Conservation (phyloP, 2,113 vertebrate genomes). For the Ophiodon elongatus region DNA sequence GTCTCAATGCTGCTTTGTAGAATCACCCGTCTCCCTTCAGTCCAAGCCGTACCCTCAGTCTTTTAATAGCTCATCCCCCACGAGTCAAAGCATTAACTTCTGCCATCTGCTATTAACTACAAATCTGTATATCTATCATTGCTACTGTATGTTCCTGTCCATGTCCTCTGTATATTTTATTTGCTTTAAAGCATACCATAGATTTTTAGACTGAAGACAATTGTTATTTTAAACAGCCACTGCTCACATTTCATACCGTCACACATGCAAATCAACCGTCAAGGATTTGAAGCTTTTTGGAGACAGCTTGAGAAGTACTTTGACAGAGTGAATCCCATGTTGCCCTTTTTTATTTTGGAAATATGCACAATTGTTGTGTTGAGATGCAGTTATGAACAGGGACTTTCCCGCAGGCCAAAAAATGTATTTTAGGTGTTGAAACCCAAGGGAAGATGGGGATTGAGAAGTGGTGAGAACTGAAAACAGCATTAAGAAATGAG, state of each 20-base stretch:
- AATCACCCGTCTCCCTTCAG: slow-evolving; percentile 10
- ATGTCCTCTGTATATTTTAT: slow-evolving; percentile 3
- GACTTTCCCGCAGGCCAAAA: slow-evolving; percentile 29
- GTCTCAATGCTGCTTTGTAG: neutral
- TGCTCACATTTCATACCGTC: neutral
- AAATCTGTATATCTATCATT: neutral
- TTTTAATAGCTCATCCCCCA: slow-evolving; percentile 8
- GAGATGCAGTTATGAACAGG: slow-evolving; percentile 9
- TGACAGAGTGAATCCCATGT: slow-evolving; percentile 14
- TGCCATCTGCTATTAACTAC: slow-evolving; percentile 12
- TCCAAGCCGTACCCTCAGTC: neutral
- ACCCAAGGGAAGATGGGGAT: neutral
- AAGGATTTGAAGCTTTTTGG: slow-evolving; percentile 20
- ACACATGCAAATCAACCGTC: neutral
- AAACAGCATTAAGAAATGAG: neutral
- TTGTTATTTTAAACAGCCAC: neutral
- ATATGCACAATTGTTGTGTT: slow-evolving; percentile 10
- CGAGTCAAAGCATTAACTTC: neutral
- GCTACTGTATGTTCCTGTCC: neutral
- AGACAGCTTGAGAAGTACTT: slow-evolving; percentile 18
- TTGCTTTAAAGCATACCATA: slow-evolving; percentile 4
- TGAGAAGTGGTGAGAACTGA: neutral
- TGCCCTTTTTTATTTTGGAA: slow-evolving; percentile 1
- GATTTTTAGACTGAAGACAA: neutral
- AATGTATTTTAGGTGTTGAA: slow-evolving; percentile 46